These are phyloP conservation scores for Thamnaconus septentrionalis DNA, from an alignment of 2,113 vertebrate species.

Conservation along the genomic window DNA sequence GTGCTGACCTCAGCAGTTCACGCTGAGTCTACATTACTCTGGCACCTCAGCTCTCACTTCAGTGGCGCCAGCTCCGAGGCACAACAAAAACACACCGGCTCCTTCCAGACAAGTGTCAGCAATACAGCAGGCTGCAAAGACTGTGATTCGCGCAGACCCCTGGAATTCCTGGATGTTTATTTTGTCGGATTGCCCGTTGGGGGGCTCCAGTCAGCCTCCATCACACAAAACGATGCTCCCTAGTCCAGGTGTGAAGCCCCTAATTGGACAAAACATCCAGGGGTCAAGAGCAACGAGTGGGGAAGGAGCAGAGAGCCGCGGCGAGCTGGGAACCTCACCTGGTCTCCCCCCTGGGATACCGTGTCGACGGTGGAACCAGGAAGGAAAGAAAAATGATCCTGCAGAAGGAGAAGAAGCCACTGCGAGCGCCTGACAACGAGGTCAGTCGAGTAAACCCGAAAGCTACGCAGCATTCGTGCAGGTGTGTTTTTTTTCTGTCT, in stretches of 20 bases:
- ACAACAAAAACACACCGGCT: slow-evolving; percentile 30
- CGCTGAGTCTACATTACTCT: slow-evolving; percentile 37
- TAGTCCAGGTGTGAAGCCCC: slow-evolving; percentile 32
- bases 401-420: neutral
- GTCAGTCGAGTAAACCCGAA: slow-evolving; percentile 54
- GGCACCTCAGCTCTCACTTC: slow-evolving; percentile 46
- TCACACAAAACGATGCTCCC: slow-evolving; percentile 19
- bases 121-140: slow-evolving; percentile 25
- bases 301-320: slow-evolving; percentile 4
- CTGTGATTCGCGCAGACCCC: slow-evolving; percentile 11
- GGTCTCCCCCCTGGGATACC: slow-evolving; percentile 19
- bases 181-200: slow-evolving; percentile 4
- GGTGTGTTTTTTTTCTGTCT: slow-evolving; percentile 9
- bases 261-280: slow-evolving; percentile 37
- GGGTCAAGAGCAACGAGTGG: neutral
- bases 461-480: slow-evolving; percentile 26
- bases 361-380: slow-evolving; percentile 17
- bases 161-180: slow-evolving; percentile 13
- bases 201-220: slow-evolving; percentile 5
- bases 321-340: slow-evolving; percentile 9
- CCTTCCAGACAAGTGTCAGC: slow-evolving; percentile 38
- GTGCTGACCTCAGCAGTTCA: slow-evolving; percentile 63
- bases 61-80: slow-evolving; percentile 40
- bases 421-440: slow-evolving; percentile 20
- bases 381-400: slow-evolving; percentile 26